phyloP scores from a whole-genome alignment of 2,888 invertebrate species.

The Ochropleura leucogaster region DNA sequence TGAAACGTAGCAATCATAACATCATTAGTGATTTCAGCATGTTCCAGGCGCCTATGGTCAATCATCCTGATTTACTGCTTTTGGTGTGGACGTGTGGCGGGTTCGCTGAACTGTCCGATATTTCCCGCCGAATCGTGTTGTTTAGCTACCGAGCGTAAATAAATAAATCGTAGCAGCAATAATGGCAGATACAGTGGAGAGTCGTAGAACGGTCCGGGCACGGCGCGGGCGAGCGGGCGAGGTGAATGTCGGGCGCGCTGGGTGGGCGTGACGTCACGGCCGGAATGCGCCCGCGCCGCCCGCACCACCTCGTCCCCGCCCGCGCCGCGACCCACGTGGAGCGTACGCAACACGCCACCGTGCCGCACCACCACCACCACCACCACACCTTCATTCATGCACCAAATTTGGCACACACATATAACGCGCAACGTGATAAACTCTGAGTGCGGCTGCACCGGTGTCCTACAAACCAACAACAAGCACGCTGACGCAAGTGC shows the following conservation, averaged over 20 bases:
- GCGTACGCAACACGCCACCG: constrained; percentile 80
- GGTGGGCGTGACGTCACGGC: constrained; percentile 90
- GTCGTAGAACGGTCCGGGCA: constrained; percentile 75
- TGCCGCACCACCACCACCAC: constrained; percentile 70
- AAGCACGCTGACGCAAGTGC: constrained; percentile 72
- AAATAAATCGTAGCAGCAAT: constrained; percentile 81
- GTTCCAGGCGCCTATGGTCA: constrained; percentile 72
- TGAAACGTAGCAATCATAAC: constrained; percentile 68
- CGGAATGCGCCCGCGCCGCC: constrained; percentile 88
- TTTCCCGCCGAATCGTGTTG: constrained; percentile 70
- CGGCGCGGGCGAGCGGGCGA: constrained; percentile 77
- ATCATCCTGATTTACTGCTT: constrained; percentile 59
- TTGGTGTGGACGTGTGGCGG: constrained; percentile 52
- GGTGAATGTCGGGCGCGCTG: constrained; percentile 88
- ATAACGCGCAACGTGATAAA: constrained; percentile 57
- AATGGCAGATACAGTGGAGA: constrained; percentile 81
- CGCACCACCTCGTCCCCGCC: constrained; percentile 63
- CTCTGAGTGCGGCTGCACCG: constrained; percentile 40
- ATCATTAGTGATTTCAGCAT: constrained; percentile 74
- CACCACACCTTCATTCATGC: constrained; percentile 80
- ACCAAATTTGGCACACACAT: constrained; percentile 74
- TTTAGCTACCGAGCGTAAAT: constrained; percentile 78
- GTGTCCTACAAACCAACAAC: constrained; percentile 34
- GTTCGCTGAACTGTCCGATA: constrained; percentile 60
- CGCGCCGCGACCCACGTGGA: constrained; percentile 81